Evolutionary conservation across 2,888 invertebrate genomes (phyloP).

Genomic region (Orchestes rusci): DNA sequence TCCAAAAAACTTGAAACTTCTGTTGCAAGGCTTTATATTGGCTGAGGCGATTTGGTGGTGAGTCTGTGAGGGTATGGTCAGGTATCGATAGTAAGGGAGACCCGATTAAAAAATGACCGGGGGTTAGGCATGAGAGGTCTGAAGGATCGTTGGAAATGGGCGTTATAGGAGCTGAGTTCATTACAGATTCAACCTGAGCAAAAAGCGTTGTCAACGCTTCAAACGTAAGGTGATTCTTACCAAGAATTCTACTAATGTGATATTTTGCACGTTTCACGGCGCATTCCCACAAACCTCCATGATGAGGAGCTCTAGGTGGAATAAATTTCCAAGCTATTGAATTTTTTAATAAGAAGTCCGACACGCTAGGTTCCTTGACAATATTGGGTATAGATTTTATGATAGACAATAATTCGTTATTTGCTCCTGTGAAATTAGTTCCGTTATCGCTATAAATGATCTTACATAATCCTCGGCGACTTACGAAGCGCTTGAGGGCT

Average conservation of each 20-base stretch:
- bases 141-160: slow-evolving; percentile 19
- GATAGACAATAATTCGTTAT: slow-evolving; percentile 12
- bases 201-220: slow-evolving; percentile 28
- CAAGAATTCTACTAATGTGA: slow-evolving; percentile 28
- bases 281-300: too few relatives aligned
- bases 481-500: slow-evolving; percentile 18
- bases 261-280: slow-evolving; percentile 29
- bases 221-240: slow-evolving; percentile 24
- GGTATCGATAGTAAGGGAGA: slow-evolving; percentile 10
- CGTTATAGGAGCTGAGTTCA: slow-evolving; percentile 25
- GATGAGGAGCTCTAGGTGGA: slow-evolving; percentile 30
- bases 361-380: slow-evolving; percentile 1
- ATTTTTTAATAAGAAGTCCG: slow-evolving; percentile 3
- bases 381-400: slow-evolving; percentile 5
- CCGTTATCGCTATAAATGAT: slow-evolving; percentile 18
- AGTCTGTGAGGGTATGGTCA: slow-evolving; percentile 8
- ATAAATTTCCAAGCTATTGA: slow-evolving; percentile 27
- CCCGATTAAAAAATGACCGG: slow-evolving; percentile 25
- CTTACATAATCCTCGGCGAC: slow-evolving; percentile 16
- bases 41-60: slow-evolving; percentile 7
- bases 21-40: slow-evolving; percentile 16
- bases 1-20: too few relatives aligned
- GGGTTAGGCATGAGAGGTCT: slow-evolving; percentile 15
- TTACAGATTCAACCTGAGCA: slow-evolving; percentile 15
- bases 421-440: slow-evolving; percentile 14